Percentiles rank a stretch among this genome's conserved stretches.
These are phyloP conservation scores for Darevskia mixta DNA, from an alignment of 2,797 vertebrate species.

Conservation along the genomic window DNA sequence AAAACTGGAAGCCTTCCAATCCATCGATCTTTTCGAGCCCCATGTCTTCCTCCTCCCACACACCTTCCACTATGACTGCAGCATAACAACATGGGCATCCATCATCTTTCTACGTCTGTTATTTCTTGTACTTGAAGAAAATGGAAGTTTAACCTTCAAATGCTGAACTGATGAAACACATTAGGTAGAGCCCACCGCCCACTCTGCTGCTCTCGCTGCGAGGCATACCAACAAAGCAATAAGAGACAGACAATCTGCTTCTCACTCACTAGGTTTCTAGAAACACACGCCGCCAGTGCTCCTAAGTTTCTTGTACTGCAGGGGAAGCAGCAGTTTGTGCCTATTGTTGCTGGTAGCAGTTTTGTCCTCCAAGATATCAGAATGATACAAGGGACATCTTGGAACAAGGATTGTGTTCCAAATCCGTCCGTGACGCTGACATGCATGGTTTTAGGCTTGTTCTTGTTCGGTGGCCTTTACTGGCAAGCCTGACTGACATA, in stretches of 20 bases:
- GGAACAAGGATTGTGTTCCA: neutral
- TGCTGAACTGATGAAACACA: conserved; percentile 8
- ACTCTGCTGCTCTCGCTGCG: neutral
- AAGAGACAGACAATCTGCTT: neutral
- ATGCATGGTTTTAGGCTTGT: neutral
- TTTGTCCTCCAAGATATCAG: neutral
- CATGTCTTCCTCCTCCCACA: neutral
- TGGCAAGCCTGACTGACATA: neutral
- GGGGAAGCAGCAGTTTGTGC: neutral
- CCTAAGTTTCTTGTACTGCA: conserved; percentile 22
- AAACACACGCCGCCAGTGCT: neutral
- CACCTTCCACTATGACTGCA: neutral
- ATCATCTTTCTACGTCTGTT: conserved; percentile 20
- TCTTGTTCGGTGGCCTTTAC: neutral
- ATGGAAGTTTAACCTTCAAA: conserved; percentile 12
- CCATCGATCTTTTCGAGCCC: neutral
- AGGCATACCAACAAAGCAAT: neutral
- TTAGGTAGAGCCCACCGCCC: conserved; percentile 13
- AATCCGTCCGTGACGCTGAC: neutral
- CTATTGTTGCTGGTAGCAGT: neutral
- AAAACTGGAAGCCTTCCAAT: conserved; percentile 29
- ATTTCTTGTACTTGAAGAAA: conserved; percentile 33
- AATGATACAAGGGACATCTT: conserved; percentile 10
- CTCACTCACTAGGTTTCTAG: neutral
- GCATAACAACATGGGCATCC: conserved; percentile 25